Conservation (phyloP, 1,140 invertebrate species). For the Ceratitis capitata region DNA sequence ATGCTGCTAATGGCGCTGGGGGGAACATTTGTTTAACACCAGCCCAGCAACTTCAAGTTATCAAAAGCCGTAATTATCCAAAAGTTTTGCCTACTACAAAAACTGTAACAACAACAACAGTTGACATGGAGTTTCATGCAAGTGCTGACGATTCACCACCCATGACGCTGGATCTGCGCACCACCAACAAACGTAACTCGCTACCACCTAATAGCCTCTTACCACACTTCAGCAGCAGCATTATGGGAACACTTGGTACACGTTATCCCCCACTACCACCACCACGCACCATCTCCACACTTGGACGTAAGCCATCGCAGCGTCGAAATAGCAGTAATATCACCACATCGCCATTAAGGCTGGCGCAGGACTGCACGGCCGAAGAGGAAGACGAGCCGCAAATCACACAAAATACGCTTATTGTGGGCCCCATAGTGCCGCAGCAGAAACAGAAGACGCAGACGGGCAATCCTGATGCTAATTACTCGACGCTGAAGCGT, state of each 20-base stretch:
- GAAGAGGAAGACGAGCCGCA: constrained; percentile 62
- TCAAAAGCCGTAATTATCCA: constrained; percentile 81
- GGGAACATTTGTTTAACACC: constrained; percentile 66
- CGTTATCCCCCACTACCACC: constrained; percentile 72
- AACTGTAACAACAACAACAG: neutral
- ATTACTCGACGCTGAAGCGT: constrained; percentile 45
- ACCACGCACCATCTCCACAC: constrained; percentile 71
- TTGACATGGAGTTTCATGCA: constrained; percentile 42
- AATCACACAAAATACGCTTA: constrained; percentile 67
- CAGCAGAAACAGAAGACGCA: constrained; percentile 45
- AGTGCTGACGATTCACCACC: constrained; percentile 41
- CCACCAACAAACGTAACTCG: constrained; percentile 50
- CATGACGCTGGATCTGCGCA: constrained; percentile 44
- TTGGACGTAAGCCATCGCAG: constrained; percentile 66
- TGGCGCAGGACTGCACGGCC: constrained; percentile 65
- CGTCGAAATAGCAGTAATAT: constrained; percentile 56
- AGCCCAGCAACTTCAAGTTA: constrained; percentile 76
- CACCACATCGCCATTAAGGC: constrained; percentile 65
- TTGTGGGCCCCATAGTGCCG: constrained; percentile 68
- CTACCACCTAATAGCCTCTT: constrained; percentile 56
- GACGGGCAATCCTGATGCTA: constrained; percentile 18
- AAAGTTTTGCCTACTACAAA: constrained; percentile 77
- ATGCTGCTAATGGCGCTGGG: constrained; percentile 62
- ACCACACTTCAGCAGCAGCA: constrained; percentile 49
- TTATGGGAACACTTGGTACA: constrained; percentile 69